Base-by-base conservation (phyloP, 1,140 invertebrate species). In the Drosophila lacteicornis region DNA sequence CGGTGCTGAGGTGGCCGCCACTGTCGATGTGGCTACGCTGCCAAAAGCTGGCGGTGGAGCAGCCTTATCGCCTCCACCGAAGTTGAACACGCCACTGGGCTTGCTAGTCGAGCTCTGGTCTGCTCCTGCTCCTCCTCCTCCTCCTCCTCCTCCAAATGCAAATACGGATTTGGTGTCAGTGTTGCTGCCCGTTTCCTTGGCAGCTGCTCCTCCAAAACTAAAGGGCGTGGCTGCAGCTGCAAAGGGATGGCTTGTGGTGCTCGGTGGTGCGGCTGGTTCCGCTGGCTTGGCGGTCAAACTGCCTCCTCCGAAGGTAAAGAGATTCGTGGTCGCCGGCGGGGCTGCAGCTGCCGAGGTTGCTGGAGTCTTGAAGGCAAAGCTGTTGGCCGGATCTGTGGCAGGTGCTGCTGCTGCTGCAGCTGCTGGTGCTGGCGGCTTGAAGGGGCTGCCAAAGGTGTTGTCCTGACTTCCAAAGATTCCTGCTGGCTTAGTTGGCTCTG, bases 11-110 rank as follows among this genome's bases (percentile, higher is more conserved):
- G 57, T 19, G 25, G 53, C 42, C 1, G 62, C 30, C 43, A 49
- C n/a, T 50, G 42, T 1, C n/a, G 66, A 9, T 45, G 58, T 12
- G n/a, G 49, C 15, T 55, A 33, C 30, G n/a, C 45, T 50, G 33
- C 65, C 65, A 42, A 68, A 68, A 65, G 62, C 25, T 2, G 66
- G 62, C 2, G 66, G 15, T 2, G 66, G 15, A 6, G 25, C 27
- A 15, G 15, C 13, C 13, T 73, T 74, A 17, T 50, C 55, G 9
- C 30, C 17, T 6, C 45, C 69, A 17, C 79, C 75, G 30, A 85
- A 87, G 30, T 13, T 79, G 3, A 86, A 81, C 7, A 86, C 6
- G 15, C 53, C 56, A 33, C 19, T 82, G 17, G 17, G 71, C 17
- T 49, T 74, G 55, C 6, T 58, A 66, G 15, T 60, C 30, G 25